A percentile compares a stretch with the other conserved stretches of the same genome.
phyloP scores from a whole-genome alignment of 2,888 invertebrate genomes.

The Euclidia mi region DNA sequence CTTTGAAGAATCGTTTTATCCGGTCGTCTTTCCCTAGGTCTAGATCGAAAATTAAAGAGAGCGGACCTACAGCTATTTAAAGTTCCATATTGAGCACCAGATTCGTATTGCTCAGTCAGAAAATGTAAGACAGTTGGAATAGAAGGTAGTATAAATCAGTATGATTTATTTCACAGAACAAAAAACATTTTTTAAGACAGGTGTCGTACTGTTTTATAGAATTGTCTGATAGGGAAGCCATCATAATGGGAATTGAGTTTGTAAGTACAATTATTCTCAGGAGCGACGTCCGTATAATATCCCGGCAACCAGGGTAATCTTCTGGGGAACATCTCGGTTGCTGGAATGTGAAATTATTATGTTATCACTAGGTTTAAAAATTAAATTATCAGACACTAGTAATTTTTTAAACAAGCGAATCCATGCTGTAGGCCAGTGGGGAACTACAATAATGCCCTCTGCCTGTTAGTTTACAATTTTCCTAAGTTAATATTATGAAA shows the following conservation, averaged over 20 bases:
- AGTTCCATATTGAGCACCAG: too few species aligned
- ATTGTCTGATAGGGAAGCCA: too few species aligned
- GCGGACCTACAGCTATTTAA: too few species aligned
- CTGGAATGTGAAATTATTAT: not conserved
- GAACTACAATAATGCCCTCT: not conserved
- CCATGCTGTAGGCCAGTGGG: not conserved
- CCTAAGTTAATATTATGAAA: not conserved
- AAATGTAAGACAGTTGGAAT: too few species aligned
- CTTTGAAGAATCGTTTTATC: slow-evolving; percentile 4
- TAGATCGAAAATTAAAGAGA: not conserved
- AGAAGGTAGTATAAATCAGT: too few species aligned
- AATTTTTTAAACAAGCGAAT: not conserved
- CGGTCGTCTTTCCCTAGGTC: not conserved
- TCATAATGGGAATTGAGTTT: too few species aligned
- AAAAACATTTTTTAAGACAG: too few species aligned
- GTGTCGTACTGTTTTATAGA: too few species aligned
- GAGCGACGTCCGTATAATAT: slow-evolving; percentile 9
- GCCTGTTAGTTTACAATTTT: not conserved
- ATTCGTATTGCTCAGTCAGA: too few species aligned
- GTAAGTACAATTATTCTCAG: too few species aligned
- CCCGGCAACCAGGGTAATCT: too few species aligned
- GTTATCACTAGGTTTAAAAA: not conserved
- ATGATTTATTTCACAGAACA: too few species aligned
- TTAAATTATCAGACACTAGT: not conserved
- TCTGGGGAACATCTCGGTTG: slow-evolving; percentile 1